These are phyloP conservation scores for Echinarachnius parma DNA, from an alignment of 53 echinoderm and acorn worm species.

Conservation along the genomic window DNA sequence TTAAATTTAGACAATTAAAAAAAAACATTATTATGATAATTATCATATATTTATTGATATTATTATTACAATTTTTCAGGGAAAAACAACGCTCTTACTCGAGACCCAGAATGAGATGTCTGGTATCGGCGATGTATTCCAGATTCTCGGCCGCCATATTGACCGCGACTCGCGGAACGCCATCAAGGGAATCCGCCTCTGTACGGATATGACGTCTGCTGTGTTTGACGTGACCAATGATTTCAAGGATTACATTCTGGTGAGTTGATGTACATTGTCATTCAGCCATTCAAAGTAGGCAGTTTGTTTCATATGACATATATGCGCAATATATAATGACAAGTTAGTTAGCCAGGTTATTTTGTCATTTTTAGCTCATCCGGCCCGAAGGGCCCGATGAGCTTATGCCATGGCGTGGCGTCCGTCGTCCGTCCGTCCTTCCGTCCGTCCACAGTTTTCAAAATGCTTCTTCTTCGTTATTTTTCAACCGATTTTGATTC, in stretches of 20 bases:
- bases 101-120: slow-evolving; percentile 19
- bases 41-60: no score
- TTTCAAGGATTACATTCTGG: slow-evolving; percentile 17
- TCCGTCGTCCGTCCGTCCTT: no score
- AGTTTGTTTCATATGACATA: not conserved
- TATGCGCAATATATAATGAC: no score
- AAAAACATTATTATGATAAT: not conserved
- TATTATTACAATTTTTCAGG: slow-evolving; percentile 7
- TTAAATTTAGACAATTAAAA: not conserved
- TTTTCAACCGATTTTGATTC: no score
- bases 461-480: no score
- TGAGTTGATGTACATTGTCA: not conserved
- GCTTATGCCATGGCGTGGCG: no score
- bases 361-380: no score
- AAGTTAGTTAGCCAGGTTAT: no score
- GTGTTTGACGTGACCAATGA: slow-evolving; percentile 37
- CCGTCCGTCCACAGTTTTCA: no score
- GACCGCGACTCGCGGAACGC: slow-evolving; percentile 30
- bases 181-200: slow-evolving; percentile 35
- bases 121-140: slow-evolving; percentile 32
- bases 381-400: no score
- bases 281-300: not conserved
- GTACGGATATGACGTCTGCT: slow-evolving; percentile 21
- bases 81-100: slow-evolving; percentile 32
- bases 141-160: slow-evolving; percentile 23